A percentile compares a stretch with the other conserved stretches of the same genome.
These are phyloP conservation scores for Drosophila percnosoma DNA, from an alignment of 2,888 invertebrate species.

Conservation along the genomic window DNA sequence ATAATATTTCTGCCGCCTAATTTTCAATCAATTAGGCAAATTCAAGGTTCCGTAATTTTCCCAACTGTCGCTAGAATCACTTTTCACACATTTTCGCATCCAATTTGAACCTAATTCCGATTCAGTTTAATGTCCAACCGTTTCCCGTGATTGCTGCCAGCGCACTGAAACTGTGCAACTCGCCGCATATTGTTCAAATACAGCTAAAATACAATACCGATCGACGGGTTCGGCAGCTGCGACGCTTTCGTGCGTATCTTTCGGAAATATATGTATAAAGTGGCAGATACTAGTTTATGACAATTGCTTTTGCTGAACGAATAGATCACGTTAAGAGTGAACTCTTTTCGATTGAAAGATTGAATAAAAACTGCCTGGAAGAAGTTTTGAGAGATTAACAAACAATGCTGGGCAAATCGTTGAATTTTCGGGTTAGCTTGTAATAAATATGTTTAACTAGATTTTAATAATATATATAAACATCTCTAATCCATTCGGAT, in stretches of 20 bases:
- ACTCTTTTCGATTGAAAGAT: not conserved
- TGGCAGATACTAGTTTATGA: not conserved
- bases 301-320: not conserved
- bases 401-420: not conserved
- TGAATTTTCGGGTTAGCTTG: not conserved
- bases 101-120: conserved; percentile 5
- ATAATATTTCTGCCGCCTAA: conserved; percentile 18
- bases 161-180: conserved; percentile 51
- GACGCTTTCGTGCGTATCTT: conserved; percentile 36
- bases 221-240: conserved; percentile 53
- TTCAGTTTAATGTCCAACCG: conserved; percentile 40
- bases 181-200: conserved; percentile 44
- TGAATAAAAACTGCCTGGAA: not conserved
- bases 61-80: conserved; percentile 49
- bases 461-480: not conserved
- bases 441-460: not conserved
- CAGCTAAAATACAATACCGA: conserved; percentile 26
- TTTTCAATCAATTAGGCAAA: conserved; percentile 58
- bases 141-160: conserved; percentile 63
- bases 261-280: conserved; percentile 15
- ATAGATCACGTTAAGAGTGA: not conserved
- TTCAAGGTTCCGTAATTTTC: conserved; percentile 66
- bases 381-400: no score
- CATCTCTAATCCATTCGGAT: not conserved
- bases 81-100: conserved; percentile 47